Conservation (phyloP, 2,113 vertebrate species). For the Eonycteris spelaea region DNA sequence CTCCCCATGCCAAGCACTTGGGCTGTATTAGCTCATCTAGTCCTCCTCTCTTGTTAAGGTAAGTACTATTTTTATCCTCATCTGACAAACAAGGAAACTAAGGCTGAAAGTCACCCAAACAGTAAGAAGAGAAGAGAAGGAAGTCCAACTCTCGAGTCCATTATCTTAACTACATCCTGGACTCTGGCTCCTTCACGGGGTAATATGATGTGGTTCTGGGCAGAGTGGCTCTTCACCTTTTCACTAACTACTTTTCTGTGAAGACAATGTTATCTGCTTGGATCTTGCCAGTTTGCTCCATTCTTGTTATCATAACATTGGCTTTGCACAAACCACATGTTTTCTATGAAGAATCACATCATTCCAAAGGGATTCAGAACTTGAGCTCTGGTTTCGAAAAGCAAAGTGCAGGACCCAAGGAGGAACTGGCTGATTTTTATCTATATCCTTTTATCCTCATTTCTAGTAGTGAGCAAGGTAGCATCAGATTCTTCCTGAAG, state of each 20-base stretch:
- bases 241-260: not conserved
- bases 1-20: not conserved
- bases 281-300: not conserved
- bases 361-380: not conserved
- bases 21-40: not conserved
- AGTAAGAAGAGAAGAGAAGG: not conserved
- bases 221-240: not conserved
- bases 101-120: not conserved
- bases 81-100: not conserved
- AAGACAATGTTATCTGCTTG: not conserved
- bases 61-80: not conserved
- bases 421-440: not conserved
- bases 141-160: not conserved
- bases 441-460: not conserved
- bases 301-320: not conserved
- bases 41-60: not conserved
- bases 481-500: not conserved
- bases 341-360: not conserved
- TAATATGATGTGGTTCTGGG: not conserved
- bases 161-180: not conserved
- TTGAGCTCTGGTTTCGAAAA: constrained; percentile 19
- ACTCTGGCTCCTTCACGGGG: not conserved
- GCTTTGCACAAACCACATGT: not conserved
- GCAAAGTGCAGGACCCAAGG: not conserved
- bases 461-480: not conserved